These are phyloP conservation scores for Misgurnus mizolepis DNA, from an alignment of 2,113 vertebrate genomes.

Conservation along the genomic window DNA sequence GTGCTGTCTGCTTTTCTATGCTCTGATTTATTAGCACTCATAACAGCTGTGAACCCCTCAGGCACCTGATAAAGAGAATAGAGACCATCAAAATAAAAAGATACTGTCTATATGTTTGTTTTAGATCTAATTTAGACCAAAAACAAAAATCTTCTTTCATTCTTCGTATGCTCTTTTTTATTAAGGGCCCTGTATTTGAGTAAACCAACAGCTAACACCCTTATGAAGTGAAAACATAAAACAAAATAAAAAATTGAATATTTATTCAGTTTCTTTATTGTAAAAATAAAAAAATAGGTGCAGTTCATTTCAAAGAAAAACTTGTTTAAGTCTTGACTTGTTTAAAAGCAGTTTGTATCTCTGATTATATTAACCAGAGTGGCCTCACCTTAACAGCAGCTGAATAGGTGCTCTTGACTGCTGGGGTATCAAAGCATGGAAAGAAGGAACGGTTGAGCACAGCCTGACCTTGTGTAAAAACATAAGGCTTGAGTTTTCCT, in stretches of 20 bases:
- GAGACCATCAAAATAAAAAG: not conserved
- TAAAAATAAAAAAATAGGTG: too few species aligned
- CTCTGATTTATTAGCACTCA: constrained; percentile 79
- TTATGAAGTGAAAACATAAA: too few species aligned
- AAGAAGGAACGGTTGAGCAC: constrained; percentile 83
- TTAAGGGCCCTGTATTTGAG: too few species aligned
- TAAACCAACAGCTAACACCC: too few species aligned
- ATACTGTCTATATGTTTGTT: not conserved
- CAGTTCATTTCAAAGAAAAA: too few species aligned
- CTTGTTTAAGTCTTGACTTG: too few species aligned
- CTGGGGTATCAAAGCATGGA: constrained; percentile 82
- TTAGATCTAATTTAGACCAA: not conserved
- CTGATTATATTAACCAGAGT: not conserved
- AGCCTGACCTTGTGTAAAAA: constrained; percentile 83
- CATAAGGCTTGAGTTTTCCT: constrained; percentile 79
- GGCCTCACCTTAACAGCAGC: constrained; percentile 73
- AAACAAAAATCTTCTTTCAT: too few species aligned
- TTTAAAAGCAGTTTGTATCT: not conserved
- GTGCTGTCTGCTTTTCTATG: constrained; percentile 69
- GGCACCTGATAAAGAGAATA: constrained; percentile 71
- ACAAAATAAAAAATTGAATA: too few species aligned
- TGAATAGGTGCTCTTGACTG: constrained; percentile 77
- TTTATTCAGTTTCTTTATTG: too few species aligned
- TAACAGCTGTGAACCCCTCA: constrained; percentile 81
- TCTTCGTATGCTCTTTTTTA: too few species aligned